phyloP scores from a whole-genome alignment of 2,113 vertebrate species.

The Naja naja region DNA sequence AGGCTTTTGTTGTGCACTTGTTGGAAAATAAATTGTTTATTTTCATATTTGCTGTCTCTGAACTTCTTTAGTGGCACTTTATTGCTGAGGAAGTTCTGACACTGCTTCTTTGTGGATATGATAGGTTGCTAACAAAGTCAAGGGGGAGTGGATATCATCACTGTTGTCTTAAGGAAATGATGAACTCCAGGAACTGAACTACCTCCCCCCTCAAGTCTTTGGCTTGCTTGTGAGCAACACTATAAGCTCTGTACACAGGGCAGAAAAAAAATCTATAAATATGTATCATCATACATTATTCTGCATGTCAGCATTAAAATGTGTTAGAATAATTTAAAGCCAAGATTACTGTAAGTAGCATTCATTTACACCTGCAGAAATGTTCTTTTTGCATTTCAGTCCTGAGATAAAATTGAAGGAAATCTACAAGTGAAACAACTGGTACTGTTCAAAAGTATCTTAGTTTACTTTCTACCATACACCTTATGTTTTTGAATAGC shows the following conservation, averaged over 20 bases:
- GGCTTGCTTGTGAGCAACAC: background rate
- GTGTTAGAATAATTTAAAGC: background rate
- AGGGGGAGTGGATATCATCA: background rate
- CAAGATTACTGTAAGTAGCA: background rate
- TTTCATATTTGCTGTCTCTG: background rate
- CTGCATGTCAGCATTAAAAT: background rate
- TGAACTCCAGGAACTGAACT: background rate
- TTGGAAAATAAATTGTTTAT: background rate
- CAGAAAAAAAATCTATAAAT: background rate
- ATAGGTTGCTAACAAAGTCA: background rate
- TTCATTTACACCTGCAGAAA: background rate
- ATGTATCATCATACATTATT: background rate
- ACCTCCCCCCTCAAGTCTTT: background rate
- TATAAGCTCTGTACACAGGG: background rate
- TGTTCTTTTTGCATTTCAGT: background rate
- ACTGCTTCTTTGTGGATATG: background rate
- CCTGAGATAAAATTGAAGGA: background rate
- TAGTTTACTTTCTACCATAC: background rate
- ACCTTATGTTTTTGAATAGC: background rate
- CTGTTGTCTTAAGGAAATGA: background rate
- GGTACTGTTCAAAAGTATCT: background rate
- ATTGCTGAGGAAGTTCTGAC: background rate
- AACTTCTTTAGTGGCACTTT: background rate
- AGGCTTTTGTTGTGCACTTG: background rate
- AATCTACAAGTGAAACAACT: background rate